Conservation (phyloP, 2,888 invertebrate species). For the Steromphala cineraria region DNA sequence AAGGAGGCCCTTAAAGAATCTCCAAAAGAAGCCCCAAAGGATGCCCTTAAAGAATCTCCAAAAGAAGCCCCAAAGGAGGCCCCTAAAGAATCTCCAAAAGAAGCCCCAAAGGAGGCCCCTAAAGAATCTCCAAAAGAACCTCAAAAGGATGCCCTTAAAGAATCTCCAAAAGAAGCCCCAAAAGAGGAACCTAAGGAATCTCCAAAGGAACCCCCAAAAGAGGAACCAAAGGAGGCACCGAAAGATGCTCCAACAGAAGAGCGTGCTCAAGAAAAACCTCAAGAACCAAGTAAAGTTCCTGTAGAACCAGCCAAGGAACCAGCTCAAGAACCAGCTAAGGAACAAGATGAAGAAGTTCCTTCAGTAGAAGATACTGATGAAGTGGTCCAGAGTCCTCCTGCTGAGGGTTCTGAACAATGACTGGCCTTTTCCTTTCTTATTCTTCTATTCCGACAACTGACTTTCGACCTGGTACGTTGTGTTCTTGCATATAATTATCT, state of each 20-base stretch:
- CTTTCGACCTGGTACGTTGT: background rate
- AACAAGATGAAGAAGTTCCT: background rate
- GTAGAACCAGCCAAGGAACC: background rate
- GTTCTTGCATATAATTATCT: too few species aligned
- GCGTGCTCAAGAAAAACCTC: background rate
- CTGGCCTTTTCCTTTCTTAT: background rate
- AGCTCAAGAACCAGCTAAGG: background rate
- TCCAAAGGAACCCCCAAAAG: too few species aligned
- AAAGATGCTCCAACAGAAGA: background rate
- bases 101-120: too few species aligned
- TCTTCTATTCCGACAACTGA: background rate
- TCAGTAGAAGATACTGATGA: background rate
- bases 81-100: too few species aligned
- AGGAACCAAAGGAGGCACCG: background rate
- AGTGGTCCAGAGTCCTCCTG: background rate
- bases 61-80: background rate
- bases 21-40: background rate
- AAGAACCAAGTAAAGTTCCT: background rate
- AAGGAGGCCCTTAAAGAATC: background rate
- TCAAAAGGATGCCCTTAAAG: background rate
- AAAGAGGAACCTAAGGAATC: background rate
- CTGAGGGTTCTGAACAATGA: background rate
- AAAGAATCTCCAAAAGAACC: too few species aligned
- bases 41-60: too few species aligned
- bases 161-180: too few species aligned